Base-by-base conservation (phyloP, 2,113 vertebrate genomes). In the Campylorhamphus procurvoides region DNA sequence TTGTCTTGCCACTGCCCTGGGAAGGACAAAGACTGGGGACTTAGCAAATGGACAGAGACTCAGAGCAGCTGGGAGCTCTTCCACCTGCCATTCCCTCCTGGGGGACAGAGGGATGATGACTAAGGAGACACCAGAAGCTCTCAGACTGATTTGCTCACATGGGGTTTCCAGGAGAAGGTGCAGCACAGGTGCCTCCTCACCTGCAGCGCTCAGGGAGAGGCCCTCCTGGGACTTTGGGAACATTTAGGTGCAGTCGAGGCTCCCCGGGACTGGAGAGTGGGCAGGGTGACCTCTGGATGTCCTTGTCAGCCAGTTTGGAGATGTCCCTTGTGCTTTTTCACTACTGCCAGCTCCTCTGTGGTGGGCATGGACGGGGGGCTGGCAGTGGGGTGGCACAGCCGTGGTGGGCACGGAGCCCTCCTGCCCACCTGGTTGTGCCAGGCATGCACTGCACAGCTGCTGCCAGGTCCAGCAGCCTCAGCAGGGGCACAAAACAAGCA, bases 1-100 rank as follows among this genome's bases (percentile, higher is more conserved):
- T 42, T 1, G 1, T 58, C 63, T 42, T 52, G 37, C 28, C 64
- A 3, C 37, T 46, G 46, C 62, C 16, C 75, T 0, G 0, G 69
- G 37, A 42, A 58, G 35, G 72, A 56, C 71, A 67, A 77, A 64
- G 40, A 14, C 1, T 2, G 5, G 42, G 55, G 50, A 8, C 27
- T 35, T 33, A 39, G 42, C 62, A 67, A 35, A 79, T 40, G 71
- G 40, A 39, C 3, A 6, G 28, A 56, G 22, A 77, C 50, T 39
- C 3, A 3, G 31, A 91, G 47, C 68, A 58, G 33, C 35, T 50
- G 12, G 74, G 39, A 56, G 49, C 49, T 75, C 31, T 47, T 72
- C 27, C 42, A 18, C 6, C 31, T 47, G 67, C 24, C 42, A 18
- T 7, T 44, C 1, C 0, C 46, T 46, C 22, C 25, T 15, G 0